Evolutionary conservation across 2,797 vertebrate species (phyloP), one percentile per base, ranked within the genome.

Genomic region (Okamejei kenojei): DNA sequence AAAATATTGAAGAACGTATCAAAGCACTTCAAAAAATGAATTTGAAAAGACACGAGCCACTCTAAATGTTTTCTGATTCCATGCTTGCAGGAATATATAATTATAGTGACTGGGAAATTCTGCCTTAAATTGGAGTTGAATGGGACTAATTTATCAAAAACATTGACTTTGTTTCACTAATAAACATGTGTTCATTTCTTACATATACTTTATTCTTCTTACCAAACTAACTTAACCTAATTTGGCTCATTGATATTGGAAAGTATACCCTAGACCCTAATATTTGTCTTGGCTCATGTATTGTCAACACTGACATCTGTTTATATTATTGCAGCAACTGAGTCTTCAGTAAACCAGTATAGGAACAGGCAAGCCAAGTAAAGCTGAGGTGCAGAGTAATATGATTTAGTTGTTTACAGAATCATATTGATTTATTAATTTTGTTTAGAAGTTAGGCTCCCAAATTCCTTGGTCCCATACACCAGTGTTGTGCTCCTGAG

Each of bases 261-360:
- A 91, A 45, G 32, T 73, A 73, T 91, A 91, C n/a, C 32, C 35
- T 29, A 26, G 32, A 91, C 88, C 35, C 11, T 91, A 71, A 91
- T 74, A 91, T 91, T 91, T 91, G 65, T 45, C 19, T 73, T 91
- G 88, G 65, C 88, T 73, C 68, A 73, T 10, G n/a, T 71, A 71
- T 38, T 71, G 63, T 73, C 88, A 91, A 91, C 88, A 91, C 45
- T 91, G 68, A 91, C 65, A 91, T 91, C 68, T 91, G 88, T 91
- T 91, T 74, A 91, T 73, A 91, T 73, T 91, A 91, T 91, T 91
- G 65, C 88, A 91, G 68, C 88, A 74, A 91, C 35, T 73, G 32
- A 91, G 65, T 73, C 38, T 91, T 74, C 68, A 91, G 88, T 68
- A 71, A 74, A 73, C 23, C 7, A 38, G 19, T 45, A 45, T 45